phyloP scores from a whole-genome alignment of 2,797 vertebrate genomes.

The Glyptemys insculpta region DNA sequence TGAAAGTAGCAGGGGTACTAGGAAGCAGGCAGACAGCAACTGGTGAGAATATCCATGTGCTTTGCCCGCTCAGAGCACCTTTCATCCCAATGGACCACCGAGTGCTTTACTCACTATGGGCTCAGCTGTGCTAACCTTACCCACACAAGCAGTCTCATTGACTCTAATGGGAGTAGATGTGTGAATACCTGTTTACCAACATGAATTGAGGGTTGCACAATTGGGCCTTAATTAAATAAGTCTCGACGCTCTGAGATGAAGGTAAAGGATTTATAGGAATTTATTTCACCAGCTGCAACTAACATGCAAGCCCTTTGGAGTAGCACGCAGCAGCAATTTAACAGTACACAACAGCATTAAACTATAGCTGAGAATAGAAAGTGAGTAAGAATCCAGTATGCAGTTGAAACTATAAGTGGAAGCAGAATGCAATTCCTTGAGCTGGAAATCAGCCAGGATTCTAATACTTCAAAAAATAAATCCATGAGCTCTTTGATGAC shows the following conservation, averaged over 20 bases:
- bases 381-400: fast-evolving
- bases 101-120: not conserved
- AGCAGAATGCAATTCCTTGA: not conserved
- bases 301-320: not conserved
- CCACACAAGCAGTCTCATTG: fast-evolving
- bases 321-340: not conserved
- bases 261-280: fast-evolving
- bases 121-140: fast-evolving
- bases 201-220: fast-evolving
- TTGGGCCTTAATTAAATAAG: not conserved
- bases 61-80: not conserved
- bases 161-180: not conserved
- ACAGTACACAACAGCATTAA: not conserved
- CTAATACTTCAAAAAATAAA: not conserved
- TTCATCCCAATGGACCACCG: not conserved
- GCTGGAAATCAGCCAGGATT: not conserved
- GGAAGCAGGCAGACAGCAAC: not conserved
- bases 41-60: not conserved
- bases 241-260: fast-evolving
- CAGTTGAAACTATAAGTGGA: not conserved
- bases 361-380: not conserved
- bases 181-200: not conserved
- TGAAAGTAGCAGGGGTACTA: not conserved
- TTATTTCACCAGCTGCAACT: not conserved
- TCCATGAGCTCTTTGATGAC: slow-evolving; percentile 10